These are phyloP conservation scores for Trichosurus vulpecula DNA, from an alignment of 2,797 vertebrate genomes.

Conservation along the genomic window DNA sequence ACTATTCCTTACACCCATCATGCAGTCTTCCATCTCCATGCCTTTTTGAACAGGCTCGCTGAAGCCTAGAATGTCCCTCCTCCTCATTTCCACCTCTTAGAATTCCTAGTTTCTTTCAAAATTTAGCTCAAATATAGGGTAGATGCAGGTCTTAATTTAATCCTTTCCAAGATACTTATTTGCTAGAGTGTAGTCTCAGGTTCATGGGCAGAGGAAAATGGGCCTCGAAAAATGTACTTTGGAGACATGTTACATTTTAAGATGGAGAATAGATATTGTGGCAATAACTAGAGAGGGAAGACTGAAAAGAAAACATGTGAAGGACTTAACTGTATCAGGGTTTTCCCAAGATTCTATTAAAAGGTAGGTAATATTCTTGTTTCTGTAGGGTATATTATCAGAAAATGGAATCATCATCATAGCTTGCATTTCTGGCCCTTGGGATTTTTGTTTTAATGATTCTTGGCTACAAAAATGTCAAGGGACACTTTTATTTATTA, in stretches of 20 bases:
- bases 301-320: not conserved
- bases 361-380: not conserved
- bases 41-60: not conserved
- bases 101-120: not conserved
- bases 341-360: conserved; percentile 1
- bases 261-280: not conserved
- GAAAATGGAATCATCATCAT: not conserved
- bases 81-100: not conserved
- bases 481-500: not conserved
- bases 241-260: not conserved
- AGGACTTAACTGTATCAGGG: not conserved
- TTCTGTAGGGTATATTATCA: not conserved
- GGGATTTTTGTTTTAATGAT: not conserved
- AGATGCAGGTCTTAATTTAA: not conserved
- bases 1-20: not conserved
- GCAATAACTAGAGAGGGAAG: not conserved
- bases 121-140: not conserved
- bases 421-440: not conserved
- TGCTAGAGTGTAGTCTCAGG: not conserved
- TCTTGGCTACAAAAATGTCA: not conserved
- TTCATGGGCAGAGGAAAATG: not conserved
- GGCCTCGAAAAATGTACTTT: not conserved
- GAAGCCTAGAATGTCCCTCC: not conserved
- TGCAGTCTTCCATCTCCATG: not conserved
- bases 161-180: not conserved